Evolutionary conservation across 2,113 vertebrate genomes (phyloP), one percentile per base, ranked within the genome.

Genomic region (Pipa parva): DNA sequence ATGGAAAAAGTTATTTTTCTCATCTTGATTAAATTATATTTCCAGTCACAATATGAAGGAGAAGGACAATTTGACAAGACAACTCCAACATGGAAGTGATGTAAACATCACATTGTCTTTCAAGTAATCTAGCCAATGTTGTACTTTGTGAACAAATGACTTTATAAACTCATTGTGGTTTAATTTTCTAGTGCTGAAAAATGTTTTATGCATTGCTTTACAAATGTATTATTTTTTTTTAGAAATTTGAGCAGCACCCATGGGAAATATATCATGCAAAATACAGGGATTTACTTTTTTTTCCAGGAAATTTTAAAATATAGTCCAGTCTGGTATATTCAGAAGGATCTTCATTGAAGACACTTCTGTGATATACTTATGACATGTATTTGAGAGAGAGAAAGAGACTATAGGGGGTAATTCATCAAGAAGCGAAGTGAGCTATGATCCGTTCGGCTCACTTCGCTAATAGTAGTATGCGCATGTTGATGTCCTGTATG

Each of bases 151-250:
- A 68, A 22, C 55, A 50, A 37, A 68, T 59, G 6, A 68, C 45
- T 68, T 68, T 51, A 68, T 68, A 60, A 68, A 68, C 65, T 51
- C 46, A 37, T 11, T 59, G 65, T 68, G 65, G 56, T 60, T 68
- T 59, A 39, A 21, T 37, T 60, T 33, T 51, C 22, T 49, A 68
- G 65, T 28, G 28, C 65, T 68, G 65, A 59, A 59, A 68, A 68
- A 51, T 22, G 37, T 68, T 31, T 68, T 68, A 59, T 68, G 36
- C 46, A 51, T 46, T 59, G 55, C 22, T 59, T 59, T 59, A 33
- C 55, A 59, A 42, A 67, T n/a, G n/a, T n/a, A n/a, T 67, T 27
- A 31, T 67, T 59, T 36, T 51, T 51, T 56, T 68, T 24, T 29
- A 59, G 58, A 22, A 59, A 28, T 50, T 68, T 55, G 64, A 68